Evolutionary conservation across 2,888 invertebrate species (phyloP).

Genomic region (Diaperis boleti): DNA sequence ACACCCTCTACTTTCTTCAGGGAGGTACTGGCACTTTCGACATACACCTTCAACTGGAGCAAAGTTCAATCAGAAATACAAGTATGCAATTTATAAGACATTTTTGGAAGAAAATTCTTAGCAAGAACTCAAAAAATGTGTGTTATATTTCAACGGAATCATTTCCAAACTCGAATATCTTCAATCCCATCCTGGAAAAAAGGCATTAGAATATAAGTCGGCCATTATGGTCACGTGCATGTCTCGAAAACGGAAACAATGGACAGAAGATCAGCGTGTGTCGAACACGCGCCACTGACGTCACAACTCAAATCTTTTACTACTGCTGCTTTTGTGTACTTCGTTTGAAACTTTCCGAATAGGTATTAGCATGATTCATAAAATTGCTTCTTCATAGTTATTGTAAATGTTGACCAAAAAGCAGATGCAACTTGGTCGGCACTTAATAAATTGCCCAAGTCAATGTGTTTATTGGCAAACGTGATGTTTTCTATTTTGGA

Average conservation of each 20-base stretch:
- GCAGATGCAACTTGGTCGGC: constrained; percentile 21
- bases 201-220: constrained; percentile 52
- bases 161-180: not conserved
- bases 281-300: constrained; percentile 57
- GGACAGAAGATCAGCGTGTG: constrained; percentile 59
- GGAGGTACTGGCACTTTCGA: constrained; percentile 29
- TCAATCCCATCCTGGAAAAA: constrained; percentile 43
- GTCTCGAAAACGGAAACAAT: constrained; percentile 60
- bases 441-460: constrained; percentile 22
- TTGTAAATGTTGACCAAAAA: constrained; percentile 29
- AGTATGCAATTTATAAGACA: not conserved
- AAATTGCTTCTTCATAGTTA: constrained; percentile 47
- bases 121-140: not conserved
- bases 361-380: constrained; percentile 59
- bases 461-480: constrained; percentile 23
- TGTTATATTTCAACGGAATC: not conserved
- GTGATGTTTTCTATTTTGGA: constrained; percentile 25
- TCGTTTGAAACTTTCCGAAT: constrained; percentile 53
- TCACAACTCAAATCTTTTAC: constrained; percentile 59
- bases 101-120: not conserved
- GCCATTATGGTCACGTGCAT: constrained; percentile 60
- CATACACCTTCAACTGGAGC: not conserved
- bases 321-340: constrained; percentile 52
- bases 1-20: constrained; percentile 43
- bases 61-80: not conserved